These are phyloP conservation scores for Tylochromis polylepis DNA, from an alignment of 2,113 vertebrate genomes.

Conservation along the genomic window DNA sequence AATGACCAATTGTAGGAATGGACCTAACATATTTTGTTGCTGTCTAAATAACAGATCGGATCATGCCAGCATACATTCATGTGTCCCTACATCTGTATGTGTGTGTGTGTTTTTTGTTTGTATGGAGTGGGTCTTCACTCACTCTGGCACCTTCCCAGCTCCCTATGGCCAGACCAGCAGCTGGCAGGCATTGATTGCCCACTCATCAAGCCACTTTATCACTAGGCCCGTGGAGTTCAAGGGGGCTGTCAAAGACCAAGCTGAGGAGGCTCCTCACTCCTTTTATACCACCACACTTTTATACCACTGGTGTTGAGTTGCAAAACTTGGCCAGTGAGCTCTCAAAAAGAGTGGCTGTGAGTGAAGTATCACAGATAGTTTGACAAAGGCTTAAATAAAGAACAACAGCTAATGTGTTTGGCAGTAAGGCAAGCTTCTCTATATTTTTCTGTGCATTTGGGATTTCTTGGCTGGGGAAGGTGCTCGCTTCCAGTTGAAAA, in stretches of 20 bases:
- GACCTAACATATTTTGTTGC: not conserved
- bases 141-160: conserved; percentile 44
- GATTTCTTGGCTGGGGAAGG: conserved; percentile 27
- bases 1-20: not conserved
- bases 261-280: conserved; percentile 47
- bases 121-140: conserved; percentile 43
- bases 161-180: conserved; percentile 49
- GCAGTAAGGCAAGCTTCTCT: not conserved
- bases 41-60: not conserved
- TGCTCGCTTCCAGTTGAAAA: conserved; percentile 11
- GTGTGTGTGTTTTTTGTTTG: conserved; percentile 15
- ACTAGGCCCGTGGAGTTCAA: conserved; percentile 63
- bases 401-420: conserved; percentile 41
- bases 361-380: conserved; percentile 33
- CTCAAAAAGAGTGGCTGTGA: conserved; percentile 15
- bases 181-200: conserved; percentile 65
- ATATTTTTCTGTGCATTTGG: conserved; percentile 24
- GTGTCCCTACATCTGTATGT: not conserved
- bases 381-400: conserved; percentile 51
- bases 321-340: conserved; percentile 33
- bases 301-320: conserved; percentile 34
- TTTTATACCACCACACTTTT: conserved; percentile 26
- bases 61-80: not conserved
- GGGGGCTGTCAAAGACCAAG: conserved; percentile 66
- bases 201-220: conserved; percentile 75